A percentile compares a stretch with the other conserved stretches of the same genome.
Conservation (phyloP, 2,888 invertebrate species). For the Physocephala rufipes region DNA sequence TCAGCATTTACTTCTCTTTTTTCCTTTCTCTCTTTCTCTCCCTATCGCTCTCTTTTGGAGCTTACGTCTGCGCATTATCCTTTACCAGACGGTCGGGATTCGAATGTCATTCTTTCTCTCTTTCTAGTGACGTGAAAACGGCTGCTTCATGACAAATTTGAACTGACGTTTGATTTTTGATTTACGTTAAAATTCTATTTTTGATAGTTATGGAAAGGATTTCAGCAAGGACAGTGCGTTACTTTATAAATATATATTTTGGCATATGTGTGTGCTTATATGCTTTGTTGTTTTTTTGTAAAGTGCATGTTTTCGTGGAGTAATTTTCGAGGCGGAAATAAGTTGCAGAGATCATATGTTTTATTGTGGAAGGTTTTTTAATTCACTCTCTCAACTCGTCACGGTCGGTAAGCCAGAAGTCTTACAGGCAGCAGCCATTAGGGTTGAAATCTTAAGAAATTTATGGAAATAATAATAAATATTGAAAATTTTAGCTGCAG, state of each 20-base stretch:
- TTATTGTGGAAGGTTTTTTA: conserved; percentile 52
- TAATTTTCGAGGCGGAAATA: no score
- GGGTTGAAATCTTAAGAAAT: not conserved
- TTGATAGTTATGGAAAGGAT: not conserved
- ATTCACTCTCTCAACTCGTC: no score
- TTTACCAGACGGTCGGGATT: not conserved
- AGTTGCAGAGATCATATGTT: conserved; percentile 41
- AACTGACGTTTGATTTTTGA: not conserved
- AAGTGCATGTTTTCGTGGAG: no score
- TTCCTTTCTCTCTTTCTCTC: conserved; percentile 21
- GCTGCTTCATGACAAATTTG: not conserved
- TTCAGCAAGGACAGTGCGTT: no score
- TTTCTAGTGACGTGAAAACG: conserved; percentile 24
- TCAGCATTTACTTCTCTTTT: conserved; percentile 21
- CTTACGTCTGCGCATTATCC: not conserved
- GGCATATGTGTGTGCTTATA: not conserved
- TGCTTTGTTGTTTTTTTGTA: conserved; percentile 25
- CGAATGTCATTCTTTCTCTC: conserved; percentile 18
- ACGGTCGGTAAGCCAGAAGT: no score
- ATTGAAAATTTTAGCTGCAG: no score
- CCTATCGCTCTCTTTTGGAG: conserved; percentile 16
- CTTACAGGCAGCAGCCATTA: not conserved
- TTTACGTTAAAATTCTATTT: conserved; percentile 6
- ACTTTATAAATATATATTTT: no score
- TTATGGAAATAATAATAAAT: not conserved